Base-by-base conservation (phyloP, 2,797 vertebrate genomes). In the Labroides dimidiatus region DNA sequence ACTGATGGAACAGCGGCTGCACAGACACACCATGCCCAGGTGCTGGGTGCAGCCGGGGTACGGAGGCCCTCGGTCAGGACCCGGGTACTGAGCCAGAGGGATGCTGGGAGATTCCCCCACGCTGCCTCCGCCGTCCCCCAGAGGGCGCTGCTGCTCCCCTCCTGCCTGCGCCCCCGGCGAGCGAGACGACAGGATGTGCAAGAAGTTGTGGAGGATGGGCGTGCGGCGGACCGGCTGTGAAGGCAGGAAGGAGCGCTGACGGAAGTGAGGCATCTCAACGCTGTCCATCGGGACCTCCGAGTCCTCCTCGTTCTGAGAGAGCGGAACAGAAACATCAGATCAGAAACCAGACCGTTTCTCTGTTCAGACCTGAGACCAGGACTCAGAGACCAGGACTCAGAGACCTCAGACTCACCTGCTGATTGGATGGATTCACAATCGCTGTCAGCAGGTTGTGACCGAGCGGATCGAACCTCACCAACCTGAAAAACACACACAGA, bases 381-480 rank as follows among this genome's bases (percentile, higher is more conserved):
- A n/a, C n/a, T 27, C 24, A 27, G 24, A 27, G 24, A 33, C 30
- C 30, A 36, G 61, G 9, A 37, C 2, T 14, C 20, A 42, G 16
- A 10, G 10, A 0, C 1, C 11, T 13, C 21, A 19, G n/a, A 6
- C 93, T 94, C 86, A 99, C 98, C 96, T 99, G 98, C 84, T 99
- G 97, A 91, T 98, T 99, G 84, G 98, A 98, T 61, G 96, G 97
- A 80, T 99, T 99, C 85, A 99, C 97, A 20, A 98, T 99, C 10
- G 98, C 98, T 21, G 98, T 99, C 84, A 99, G 93, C 82, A 99
- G 95, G 91, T 98, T 99, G 92, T 99, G 98, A 80, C 98, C 98
- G 60, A 99, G 94, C 17, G 98, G 97, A 88, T 99, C 98, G 82
- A 99, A 99, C 84, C 98, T 92, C 89, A 99, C 98, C 91, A 99